Evolutionary conservation across 2,797 vertebrate genomes (phyloP).

Genomic region (Tenualosa thibaudeaui): DNA sequence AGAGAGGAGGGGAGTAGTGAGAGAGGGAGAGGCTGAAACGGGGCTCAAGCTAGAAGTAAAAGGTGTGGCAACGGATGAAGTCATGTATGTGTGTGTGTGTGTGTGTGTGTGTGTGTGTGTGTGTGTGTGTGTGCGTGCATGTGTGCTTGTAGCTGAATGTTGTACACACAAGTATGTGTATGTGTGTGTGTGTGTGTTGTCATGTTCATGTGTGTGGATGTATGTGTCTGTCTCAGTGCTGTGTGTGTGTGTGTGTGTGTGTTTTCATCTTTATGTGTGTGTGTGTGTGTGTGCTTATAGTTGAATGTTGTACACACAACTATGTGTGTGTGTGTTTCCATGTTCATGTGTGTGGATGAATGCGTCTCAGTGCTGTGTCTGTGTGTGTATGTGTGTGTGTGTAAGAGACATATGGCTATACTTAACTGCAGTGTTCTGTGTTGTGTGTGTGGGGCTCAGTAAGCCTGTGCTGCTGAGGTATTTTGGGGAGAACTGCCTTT

Average conservation of each 20-base stretch:
- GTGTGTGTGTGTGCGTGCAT: slow-evolving; percentile 22
- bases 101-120: slow-evolving; percentile 6
- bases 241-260: too few species aligned
- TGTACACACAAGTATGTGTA: neutral
- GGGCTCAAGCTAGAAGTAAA: neutral
- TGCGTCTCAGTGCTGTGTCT: neutral
- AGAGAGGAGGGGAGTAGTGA: too few species aligned
- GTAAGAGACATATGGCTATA: slow-evolving; percentile 27
- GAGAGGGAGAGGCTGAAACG: too few species aligned
- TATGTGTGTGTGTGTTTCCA: neutral
- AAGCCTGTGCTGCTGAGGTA: neutral
- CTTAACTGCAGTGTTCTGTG: slow-evolving; percentile 19
- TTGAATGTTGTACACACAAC: neutral
- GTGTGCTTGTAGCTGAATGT: too few species aligned
- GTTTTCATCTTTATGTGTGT: too few species aligned
- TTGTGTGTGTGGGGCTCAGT: neutral
- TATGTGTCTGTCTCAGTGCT: too few species aligned
- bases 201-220: too few species aligned
- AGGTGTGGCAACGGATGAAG: neutral
- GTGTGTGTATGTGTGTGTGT: slow-evolving; percentile 26
- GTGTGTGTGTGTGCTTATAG: neutral
- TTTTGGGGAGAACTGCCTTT: neutral
- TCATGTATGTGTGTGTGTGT: neutral
- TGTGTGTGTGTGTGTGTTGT: too few species aligned
- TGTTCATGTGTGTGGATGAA: neutral